phyloP scores from a whole-genome alignment of 2,888 invertebrate species.

The Apoda limacodes region DNA sequence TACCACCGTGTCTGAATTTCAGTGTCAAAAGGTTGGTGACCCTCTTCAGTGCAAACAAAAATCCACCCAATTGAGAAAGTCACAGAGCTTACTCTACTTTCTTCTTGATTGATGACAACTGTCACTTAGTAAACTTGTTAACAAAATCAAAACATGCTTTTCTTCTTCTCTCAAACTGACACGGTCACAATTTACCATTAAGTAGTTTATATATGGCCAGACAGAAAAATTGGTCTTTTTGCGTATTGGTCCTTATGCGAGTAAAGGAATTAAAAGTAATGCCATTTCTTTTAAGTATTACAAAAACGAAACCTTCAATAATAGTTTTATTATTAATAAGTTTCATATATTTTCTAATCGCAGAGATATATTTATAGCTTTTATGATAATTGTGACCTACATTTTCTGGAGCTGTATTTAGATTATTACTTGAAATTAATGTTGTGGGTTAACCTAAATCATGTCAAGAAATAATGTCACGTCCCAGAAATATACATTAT shows the following conservation, averaged over 20 bases:
- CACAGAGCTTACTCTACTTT: slow-evolving; percentile 27
- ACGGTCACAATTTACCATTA: too few species aligned
- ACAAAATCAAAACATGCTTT: too few species aligned
- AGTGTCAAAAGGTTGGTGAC: slow-evolving; percentile 69
- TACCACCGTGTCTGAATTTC: slow-evolving; percentile 58
- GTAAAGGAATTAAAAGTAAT: too few species aligned
- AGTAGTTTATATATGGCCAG: too few species aligned
- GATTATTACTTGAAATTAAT: slow-evolving; percentile 38
- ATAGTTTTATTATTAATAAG: too few species aligned
- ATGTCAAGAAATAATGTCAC: slow-evolving; percentile 55
- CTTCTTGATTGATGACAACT: slow-evolving; percentile 26
- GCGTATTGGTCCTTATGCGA: too few species aligned
- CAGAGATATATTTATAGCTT: slow-evolving; percentile 8
- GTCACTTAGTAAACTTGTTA: too few species aligned
- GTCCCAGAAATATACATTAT: slow-evolving; percentile 52
- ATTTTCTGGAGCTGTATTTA: slow-evolving; percentile 52
- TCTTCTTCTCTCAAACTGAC: too few species aligned
- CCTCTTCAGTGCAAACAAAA: slow-evolving; percentile 40
- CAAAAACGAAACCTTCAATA: too few species aligned
- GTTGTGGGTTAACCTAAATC: slow-evolving; percentile 31
- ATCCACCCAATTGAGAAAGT: slow-evolving; percentile 31
- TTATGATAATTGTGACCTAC: slow-evolving; percentile 37
- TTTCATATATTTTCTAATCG: too few species aligned
- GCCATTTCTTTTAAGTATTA: too few species aligned
- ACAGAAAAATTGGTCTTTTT: too few species aligned